Conservation (phyloP, 2,797 vertebrate genomes). For the Linurgus olivaceus region DNA sequence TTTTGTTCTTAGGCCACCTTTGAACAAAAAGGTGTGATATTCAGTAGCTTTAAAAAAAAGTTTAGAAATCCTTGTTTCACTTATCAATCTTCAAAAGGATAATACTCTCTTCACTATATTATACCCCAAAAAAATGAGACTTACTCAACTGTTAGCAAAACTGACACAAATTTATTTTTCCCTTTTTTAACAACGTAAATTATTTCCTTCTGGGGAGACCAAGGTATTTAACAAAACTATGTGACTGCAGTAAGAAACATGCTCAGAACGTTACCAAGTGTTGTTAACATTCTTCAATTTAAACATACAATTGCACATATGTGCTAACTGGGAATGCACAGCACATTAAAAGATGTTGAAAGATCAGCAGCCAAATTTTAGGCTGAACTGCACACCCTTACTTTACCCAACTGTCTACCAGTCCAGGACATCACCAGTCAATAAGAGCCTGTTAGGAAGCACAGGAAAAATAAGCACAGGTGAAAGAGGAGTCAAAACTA, state of each 20-base stretch:
- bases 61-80: neutral
- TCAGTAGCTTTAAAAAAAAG: neutral
- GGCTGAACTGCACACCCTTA: neutral
- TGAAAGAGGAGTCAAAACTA: neutral
- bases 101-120: neutral
- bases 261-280: neutral
- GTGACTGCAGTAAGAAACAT: neutral
- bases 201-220: neutral
- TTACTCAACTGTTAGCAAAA: neutral
- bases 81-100: neutral
- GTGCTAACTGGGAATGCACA: neutral
- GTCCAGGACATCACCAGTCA: neutral
- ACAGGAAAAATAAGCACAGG: neutral
- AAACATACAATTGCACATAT: neutral
- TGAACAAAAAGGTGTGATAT: neutral
- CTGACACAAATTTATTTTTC: neutral
- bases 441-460: neutral
- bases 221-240: neutral
- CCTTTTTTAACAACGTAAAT: neutral
- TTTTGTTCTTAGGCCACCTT: neutral
- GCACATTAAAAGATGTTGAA: neutral
- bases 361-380: neutral
- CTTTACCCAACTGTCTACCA: neutral
- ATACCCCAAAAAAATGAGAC: neutral
- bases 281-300: neutral